phyloP scores from a whole-genome alignment of 2,797 vertebrate species.

The Allochrocebus solatus region DNA sequence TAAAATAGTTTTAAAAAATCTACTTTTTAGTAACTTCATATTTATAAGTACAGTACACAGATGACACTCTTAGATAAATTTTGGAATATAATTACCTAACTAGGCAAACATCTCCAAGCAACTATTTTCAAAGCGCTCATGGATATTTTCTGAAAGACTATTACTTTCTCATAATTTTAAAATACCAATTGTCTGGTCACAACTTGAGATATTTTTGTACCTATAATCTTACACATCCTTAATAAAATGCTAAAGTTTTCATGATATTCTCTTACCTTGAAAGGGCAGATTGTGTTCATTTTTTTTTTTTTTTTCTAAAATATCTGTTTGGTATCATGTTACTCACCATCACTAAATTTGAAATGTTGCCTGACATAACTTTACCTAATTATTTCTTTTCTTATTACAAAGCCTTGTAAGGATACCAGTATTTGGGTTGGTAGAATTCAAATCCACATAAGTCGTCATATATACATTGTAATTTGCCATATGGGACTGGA shows the following conservation, averaged over 20 bases:
- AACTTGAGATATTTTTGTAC: not conserved
- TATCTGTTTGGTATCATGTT: not conserved
- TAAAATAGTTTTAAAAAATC: not conserved
- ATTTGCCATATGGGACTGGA: accelerated
- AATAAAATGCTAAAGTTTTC: not conserved
- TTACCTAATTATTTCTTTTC: not conserved
- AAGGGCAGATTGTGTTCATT: not conserved
- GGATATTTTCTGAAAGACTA: not conserved
- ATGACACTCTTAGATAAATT: not conserved
- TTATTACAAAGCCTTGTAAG: not conserved
- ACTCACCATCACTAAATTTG: not conserved
- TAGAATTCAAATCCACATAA: not conserved
- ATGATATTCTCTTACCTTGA: not conserved
- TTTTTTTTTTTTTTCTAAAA: not conserved
- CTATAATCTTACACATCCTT: not conserved
- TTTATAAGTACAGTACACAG: not conserved
- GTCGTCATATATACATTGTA: not conserved
- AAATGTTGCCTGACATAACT: not conserved
- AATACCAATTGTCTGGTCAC: not conserved
- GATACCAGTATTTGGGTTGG: not conserved
- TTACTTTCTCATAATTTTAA: not conserved
- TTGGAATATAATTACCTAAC: not conserved
- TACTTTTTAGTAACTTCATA: not conserved
- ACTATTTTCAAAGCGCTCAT: not conserved
- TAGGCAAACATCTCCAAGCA: not conserved